Base-by-base conservation (phyloP, 1,140 invertebrate genomes). In the Ceratitis capitata region DNA sequence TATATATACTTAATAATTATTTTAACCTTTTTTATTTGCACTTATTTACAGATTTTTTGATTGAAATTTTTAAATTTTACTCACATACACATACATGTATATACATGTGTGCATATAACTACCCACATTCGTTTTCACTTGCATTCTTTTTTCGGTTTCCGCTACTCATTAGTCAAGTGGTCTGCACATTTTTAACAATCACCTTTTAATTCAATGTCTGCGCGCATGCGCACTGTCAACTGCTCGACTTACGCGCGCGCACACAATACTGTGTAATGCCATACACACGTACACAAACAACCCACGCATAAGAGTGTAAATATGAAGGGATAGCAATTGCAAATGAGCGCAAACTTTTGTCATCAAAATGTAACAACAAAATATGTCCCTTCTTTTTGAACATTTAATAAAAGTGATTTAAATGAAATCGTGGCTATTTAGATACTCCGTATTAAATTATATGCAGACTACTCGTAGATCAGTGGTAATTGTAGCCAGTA, bases 171-270 rank as follows among this genome's bases (percentile, higher is more conserved):
- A 69, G 58, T n/a, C n/a, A n/a, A n/a, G n/a, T n/a, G n/a, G 61
- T 32, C 29, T 61, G 35, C 32, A 9, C 61, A n/a, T n/a, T n/a
- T 56, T 69, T 69, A 69, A 69, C 61, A 69, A 69, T 69, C 32
- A 32, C 61, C 35, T n/a, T 35, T 69, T 69, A 69, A 69, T 69
- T 69, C 61, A 69, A 39, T 69, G 61, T 19, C 61, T 35, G 61
- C 61, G 16, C 61, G 61, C 32, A 69, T 69, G 61, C 29, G 61
- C 56, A 47, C 51, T 35, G 61, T 69, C 61, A 69, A 69, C 61
- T 69, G 61, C 61, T 69, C 61, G 61, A 69, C 61, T 69, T 69
- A 69, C 61, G 61, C 61, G 61, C 61, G 29, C 61, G n/a, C n/a
- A n/a, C n/a, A n/a, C n/a, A n/a, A 69, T 6, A 69, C n/a, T 69